These are phyloP conservation scores for Drosophila erecta DNA, from an alignment of 1,140 invertebrate genomes.

Conservation along the genomic window DNA sequence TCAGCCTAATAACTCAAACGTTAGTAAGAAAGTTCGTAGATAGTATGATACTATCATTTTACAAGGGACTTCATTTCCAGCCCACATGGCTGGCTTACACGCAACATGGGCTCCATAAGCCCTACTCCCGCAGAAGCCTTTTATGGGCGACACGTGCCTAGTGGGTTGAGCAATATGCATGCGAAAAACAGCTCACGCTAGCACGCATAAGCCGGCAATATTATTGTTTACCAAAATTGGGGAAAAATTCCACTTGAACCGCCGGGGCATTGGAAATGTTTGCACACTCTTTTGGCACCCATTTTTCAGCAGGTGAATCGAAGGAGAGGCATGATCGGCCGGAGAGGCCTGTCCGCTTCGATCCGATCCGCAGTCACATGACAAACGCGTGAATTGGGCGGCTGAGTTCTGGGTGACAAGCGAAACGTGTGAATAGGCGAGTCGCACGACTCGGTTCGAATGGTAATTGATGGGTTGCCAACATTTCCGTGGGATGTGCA, in stretches of 20 bases:
- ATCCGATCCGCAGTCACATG: conserved; percentile 57
- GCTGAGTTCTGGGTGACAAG: conserved; percentile 58
- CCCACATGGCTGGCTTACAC: conserved; percentile 26
- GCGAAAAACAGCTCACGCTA: conserved; percentile 47
- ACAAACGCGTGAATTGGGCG: conserved; percentile 70
- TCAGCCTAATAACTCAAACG: too few species aligned
- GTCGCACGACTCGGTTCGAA: conserved; percentile 56
- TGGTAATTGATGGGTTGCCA: conserved; percentile 48
- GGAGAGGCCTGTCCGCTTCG: conserved; percentile 8
- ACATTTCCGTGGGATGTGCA: background rate
- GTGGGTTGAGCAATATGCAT: conserved; percentile 27
- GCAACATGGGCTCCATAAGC: conserved; percentile 20
- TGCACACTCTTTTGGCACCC: conserved; percentile 59
- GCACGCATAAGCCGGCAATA: conserved; percentile 26
- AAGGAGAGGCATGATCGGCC: conserved; percentile 6
- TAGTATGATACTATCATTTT: too few species aligned
- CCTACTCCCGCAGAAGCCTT: conserved; percentile 23
- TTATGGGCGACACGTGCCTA: conserved; percentile 48
- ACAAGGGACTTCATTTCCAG: background rate
- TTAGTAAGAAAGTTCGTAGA: too few species aligned
- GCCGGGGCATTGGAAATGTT: conserved; percentile 51
- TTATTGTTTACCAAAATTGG: conserved; percentile 35
- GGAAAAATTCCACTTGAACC: conserved; percentile 47
- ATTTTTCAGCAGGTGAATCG: conserved; percentile 5
- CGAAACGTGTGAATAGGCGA: conserved; percentile 71